phyloP scores from a whole-genome alignment of 2,797 vertebrate species.

The Perodicticus potto region DNA sequence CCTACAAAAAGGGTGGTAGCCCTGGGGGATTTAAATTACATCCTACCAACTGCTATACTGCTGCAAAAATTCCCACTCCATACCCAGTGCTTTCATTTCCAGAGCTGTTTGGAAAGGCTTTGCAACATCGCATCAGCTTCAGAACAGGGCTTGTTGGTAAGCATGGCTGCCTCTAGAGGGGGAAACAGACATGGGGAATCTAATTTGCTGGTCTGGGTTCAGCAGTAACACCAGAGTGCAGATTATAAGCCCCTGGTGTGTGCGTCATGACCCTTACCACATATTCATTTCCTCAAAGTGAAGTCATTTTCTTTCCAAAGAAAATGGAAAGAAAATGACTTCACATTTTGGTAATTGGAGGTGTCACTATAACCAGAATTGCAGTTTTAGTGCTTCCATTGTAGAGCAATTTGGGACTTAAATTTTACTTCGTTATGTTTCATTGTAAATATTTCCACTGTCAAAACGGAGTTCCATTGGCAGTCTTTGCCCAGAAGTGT shows the following conservation, averaged over 20 bases:
- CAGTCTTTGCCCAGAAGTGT: constrained; percentile 80
- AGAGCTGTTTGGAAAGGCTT: not conserved
- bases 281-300: constrained; percentile 85
- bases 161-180: not conserved
- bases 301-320: constrained; percentile 80
- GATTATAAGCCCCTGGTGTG: constrained; percentile 20
- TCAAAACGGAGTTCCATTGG: constrained; percentile 73
- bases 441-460: constrained; percentile 66
- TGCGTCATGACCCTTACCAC: constrained; percentile 78
- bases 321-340: constrained; percentile 47
- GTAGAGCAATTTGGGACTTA: constrained; percentile 59
- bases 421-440: constrained; percentile 68
- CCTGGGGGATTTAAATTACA: not conserved
- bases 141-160: not conserved
- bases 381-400: constrained; percentile 24
- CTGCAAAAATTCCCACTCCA: not conserved
- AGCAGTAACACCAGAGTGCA: not conserved
- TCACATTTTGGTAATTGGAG: constrained; percentile 79
- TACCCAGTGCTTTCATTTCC: not conserved
- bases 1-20: not conserved
- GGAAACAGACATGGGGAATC: not conserved
- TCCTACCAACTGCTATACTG: not conserved
- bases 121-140: not conserved
- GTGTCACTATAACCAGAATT: constrained; percentile 66
- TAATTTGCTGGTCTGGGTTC: not conserved